phyloP scores from a whole-genome alignment of 2,888 invertebrate genomes.

The Tortrix viridana region DNA sequence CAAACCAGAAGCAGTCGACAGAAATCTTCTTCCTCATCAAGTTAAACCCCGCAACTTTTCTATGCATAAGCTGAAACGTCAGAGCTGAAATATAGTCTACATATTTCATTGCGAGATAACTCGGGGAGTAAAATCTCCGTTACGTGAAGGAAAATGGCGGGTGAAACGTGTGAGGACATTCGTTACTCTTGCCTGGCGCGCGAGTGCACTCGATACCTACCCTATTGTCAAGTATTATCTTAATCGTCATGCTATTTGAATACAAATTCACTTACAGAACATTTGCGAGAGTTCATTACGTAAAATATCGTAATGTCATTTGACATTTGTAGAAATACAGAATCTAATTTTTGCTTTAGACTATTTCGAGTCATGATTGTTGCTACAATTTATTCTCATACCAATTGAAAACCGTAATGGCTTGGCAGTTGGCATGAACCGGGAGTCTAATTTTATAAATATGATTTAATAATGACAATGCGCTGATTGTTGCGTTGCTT shows the following conservation, averaged over 20 bases:
- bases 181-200: neutral
- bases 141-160: slow-evolving; percentile 9
- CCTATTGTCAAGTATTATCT: neutral
- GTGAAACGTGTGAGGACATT: slow-evolving; percentile 11
- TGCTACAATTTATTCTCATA: slow-evolving; percentile 13
- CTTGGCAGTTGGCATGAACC: slow-evolving; percentile 2
- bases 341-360: slow-evolving; percentile 15
- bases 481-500: neutral
- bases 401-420: slow-evolving; percentile 5
- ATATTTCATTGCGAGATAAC: slow-evolving; percentile 2
- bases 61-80: neutral
- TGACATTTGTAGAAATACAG: neutral
- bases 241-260: slow-evolving; percentile 1
- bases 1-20: slow-evolving; percentile 14
- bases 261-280: neutral
- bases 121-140: slow-evolving; percentile 12
- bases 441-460: slow-evolving; percentile 27
- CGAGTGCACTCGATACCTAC: neutral
- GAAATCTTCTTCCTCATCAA: slow-evolving; percentile 5
- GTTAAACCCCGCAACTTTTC: neutral
- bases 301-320: neutral
- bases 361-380: slow-evolving; percentile 4
- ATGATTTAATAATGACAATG: slow-evolving; percentile 16
- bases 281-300: neutral
- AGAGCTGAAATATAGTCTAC: neutral